A percentile compares a stretch with the other conserved stretches of the same genome.
These are phyloP conservation scores for Malurus alboscapulatus DNA, from an alignment of 2,113 vertebrate genomes.

Conservation along the genomic window DNA sequence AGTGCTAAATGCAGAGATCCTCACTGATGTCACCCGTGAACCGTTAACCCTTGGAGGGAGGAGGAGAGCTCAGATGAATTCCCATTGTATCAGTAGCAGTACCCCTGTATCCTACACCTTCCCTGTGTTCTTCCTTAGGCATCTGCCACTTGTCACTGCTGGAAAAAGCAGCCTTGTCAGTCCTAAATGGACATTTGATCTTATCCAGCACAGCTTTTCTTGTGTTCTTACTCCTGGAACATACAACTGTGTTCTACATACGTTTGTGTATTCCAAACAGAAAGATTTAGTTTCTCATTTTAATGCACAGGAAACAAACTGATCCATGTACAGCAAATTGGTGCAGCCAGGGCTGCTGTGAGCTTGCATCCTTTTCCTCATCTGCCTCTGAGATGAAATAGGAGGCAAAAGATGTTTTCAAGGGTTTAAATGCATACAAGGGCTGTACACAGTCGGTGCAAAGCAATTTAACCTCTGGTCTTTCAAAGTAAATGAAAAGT, in stretches of 20 bases:
- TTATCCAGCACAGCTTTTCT: neutral
- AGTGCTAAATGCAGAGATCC: neutral
- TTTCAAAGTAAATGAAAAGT: neutral
- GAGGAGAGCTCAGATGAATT: neutral
- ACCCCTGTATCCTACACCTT: neutral
- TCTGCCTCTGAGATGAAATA: neutral
- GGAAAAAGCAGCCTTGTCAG: neutral
- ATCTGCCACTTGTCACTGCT: neutral
- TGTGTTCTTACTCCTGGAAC: neutral
- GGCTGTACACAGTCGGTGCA: neutral
- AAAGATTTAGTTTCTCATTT: neutral
- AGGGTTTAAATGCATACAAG: neutral
- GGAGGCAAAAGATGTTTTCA: neutral
- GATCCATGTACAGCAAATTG: neutral
- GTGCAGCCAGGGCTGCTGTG: neutral
- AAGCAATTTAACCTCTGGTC: neutral
- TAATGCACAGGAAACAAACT: neutral
- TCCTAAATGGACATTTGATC: neutral
- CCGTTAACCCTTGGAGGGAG: neutral
- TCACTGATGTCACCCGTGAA: neutral
- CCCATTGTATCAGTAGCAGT: neutral
- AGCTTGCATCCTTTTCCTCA: neutral
- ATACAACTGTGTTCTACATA: too few species aligned
- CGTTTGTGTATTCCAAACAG: neutral
- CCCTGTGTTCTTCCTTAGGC: neutral